Percentiles rank a stretch among this genome's conserved stretches.
These are phyloP conservation scores for Andrena trimmerana DNA, from an alignment of 2,888 invertebrate genomes.

Conservation along the genomic window DNA sequence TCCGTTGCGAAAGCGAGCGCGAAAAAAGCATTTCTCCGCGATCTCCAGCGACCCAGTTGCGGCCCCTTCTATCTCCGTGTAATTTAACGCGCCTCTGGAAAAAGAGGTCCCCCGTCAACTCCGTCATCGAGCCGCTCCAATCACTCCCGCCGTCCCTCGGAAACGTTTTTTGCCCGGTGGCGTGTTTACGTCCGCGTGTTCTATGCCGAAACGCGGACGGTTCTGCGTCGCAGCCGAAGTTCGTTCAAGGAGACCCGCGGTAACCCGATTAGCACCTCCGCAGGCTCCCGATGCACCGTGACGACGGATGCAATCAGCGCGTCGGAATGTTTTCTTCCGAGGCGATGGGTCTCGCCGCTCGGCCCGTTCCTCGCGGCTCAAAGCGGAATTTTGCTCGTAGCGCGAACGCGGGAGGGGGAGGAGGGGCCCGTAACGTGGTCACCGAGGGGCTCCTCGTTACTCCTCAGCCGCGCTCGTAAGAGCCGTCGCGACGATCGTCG, in stretches of 20 bases:
- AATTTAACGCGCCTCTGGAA: constrained; percentile 11
- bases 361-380: constrained; percentile 50
- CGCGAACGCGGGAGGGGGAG: constrained; percentile 20
- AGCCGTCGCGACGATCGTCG: constrained; percentile 79
- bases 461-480: constrained; percentile 59
- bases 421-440: constrained; percentile 7
- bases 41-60: constrained; percentile 39
- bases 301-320: constrained; percentile 67
- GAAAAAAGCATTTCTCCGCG: constrained; percentile 48
- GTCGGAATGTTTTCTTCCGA: constrained; percentile 70
- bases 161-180: not conserved
- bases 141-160: not conserved
- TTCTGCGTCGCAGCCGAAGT: constrained; percentile 14
- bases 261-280: constrained; percentile 59
- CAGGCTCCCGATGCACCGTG: constrained; percentile 46
- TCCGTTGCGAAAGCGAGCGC: constrained; percentile 40
- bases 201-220: not conserved
- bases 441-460: constrained; percentile 53
- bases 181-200: constrained; percentile 19
- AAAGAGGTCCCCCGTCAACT: not conserved
- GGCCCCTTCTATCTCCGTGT: not conserved
- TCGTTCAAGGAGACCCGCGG: constrained; percentile 44
- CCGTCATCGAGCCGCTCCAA: constrained; percentile 3
- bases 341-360: constrained; percentile 3
- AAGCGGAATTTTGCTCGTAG: constrained; percentile 73